Evolutionary conservation across 2,797 vertebrate species (phyloP).

Genomic region (Margarornis squamiger): DNA sequence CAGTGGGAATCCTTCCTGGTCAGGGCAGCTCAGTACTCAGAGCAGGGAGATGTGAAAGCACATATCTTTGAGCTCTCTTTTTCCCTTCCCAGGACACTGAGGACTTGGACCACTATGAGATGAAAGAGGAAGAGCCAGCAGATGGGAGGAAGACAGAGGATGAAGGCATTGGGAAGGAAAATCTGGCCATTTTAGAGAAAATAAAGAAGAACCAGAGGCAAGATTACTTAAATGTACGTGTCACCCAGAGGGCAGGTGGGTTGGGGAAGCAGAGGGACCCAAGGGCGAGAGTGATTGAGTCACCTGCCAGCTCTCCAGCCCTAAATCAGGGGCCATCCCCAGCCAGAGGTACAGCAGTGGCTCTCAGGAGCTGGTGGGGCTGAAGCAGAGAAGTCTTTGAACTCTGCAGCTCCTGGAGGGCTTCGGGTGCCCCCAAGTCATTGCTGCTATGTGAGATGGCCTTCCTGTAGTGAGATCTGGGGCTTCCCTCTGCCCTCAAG

Average conservation of each 20-base stretch:
- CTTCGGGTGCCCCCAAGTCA: rapidly evolving
- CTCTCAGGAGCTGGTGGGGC: background rate
- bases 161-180: slow-evolving; percentile 96
- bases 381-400: background rate
- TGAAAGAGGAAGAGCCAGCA: slow-evolving; percentile 96
- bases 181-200: slow-evolving; percentile 95
- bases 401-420: background rate
- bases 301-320: background rate
- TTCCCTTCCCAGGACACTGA: slow-evolving; percentile 86
- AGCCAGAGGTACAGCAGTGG: background rate
- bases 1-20: background rate
- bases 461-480: background rate
- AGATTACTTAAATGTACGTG: slow-evolving; percentile 98
- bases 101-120: slow-evolving; percentile 96
- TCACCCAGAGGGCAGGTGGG: slow-evolving; percentile 16
- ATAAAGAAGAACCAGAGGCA: slow-evolving; percentile 98
- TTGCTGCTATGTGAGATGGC: background rate
- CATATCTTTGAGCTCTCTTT: background rate
- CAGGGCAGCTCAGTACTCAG: background rate
- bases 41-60: background rate
- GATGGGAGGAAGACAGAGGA: slow-evolving; percentile 95
- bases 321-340: background rate
- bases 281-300: background rate
- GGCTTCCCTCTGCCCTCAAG: background rate
- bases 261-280: background rate